A percentile compares a stretch with the other conserved stretches of the same genome.
Conservation (phyloP, 2,888 invertebrate species). For the Chloroclystis v-ata region DNA sequence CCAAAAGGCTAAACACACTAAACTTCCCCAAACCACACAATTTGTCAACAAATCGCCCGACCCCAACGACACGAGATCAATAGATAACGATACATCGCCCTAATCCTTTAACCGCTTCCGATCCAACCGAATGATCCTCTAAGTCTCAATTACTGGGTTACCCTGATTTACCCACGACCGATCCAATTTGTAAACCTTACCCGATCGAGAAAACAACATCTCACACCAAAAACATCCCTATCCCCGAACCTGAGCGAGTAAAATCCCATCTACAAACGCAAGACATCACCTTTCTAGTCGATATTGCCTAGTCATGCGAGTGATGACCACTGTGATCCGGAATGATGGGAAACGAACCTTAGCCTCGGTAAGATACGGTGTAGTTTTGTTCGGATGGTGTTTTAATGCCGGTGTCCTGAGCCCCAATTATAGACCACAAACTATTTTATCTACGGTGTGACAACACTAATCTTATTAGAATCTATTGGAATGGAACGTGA, state of each 20-base stretch:
- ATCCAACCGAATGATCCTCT: slow-evolving; percentile 69
- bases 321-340: slow-evolving; percentile 63
- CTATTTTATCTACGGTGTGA: slow-evolving; percentile 77
- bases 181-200: slow-evolving; percentile 74
- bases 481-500: slow-evolving; percentile 71
- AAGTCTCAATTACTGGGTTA: slow-evolving; percentile 76
- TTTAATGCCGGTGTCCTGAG: slow-evolving; percentile 45
- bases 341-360: slow-evolving; percentile 39
- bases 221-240: slow-evolving; percentile 38
- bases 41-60: slow-evolving; percentile 24
- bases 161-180: slow-evolving; percentile 74
- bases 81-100: slow-evolving; percentile 58
- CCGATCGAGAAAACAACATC: slow-evolving; percentile 67
- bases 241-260: slow-evolving; percentile 9
- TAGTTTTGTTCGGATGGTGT: slow-evolving; percentile 32
- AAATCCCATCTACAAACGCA: slow-evolving; percentile 10
- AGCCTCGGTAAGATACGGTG: slow-evolving; percentile 31
- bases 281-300: slow-evolving; percentile 63
- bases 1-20: slow-evolving; percentile 12
- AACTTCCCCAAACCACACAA: slow-evolving; percentile 19
- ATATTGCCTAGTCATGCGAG: slow-evolving; percentile 77
- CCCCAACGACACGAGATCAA: slow-evolving; percentile 54
- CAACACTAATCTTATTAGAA: slow-evolving; percentile 75
- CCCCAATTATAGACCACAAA: slow-evolving; percentile 77
- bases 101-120: slow-evolving; percentile 69